Conservation (phyloP, 2,797 vertebrate species). For the Schizopygopsis malacanthus region DNA sequence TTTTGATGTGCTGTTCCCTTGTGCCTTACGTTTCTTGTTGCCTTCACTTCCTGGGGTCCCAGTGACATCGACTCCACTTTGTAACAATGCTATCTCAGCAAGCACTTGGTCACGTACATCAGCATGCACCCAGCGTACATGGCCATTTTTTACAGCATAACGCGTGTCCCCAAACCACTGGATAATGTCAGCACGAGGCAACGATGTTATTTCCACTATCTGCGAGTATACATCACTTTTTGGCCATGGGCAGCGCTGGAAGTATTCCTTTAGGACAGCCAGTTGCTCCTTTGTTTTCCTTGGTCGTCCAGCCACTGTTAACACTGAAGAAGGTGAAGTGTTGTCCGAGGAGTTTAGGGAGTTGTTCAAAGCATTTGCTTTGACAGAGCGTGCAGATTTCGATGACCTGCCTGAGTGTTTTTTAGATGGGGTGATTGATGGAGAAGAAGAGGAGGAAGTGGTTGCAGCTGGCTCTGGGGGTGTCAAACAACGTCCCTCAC, state of each 20-base stretch:
- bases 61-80: slow-evolving; percentile 67
- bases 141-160: slow-evolving; percentile 91
- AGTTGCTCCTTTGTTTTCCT: slow-evolving; percentile 92
- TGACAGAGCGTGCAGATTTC: slow-evolving; percentile 66
- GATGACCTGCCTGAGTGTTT: slow-evolving; percentile 71
- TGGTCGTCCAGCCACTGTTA: slow-evolving; percentile 80
- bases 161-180: slow-evolving; percentile 95
- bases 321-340: slow-evolving; percentile 72
- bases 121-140: slow-evolving; percentile 90
- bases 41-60: slow-evolving; percentile 63
- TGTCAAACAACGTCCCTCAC: slow-evolving; percentile 67
- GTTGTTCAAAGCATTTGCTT: slow-evolving; percentile 65
- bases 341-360: slow-evolving; percentile 62
- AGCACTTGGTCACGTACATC: slow-evolving; percentile 81
- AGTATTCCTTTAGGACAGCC: slow-evolving; percentile 88
- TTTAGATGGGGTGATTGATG: slow-evolving; percentile 64
- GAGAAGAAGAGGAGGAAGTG: slow-evolving; percentile 69
- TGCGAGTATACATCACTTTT: slow-evolving; percentile 87
- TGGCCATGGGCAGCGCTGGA: slow-evolving; percentile 89
- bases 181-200: slow-evolving; percentile 89
- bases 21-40: slow-evolving; percentile 76
- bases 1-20: slow-evolving; percentile 57
- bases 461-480: slow-evolving; percentile 62
- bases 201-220: slow-evolving; percentile 85
- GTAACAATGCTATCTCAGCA: slow-evolving; percentile 77